A percentile compares a stretch with the other conserved stretches of the same genome.
Evolutionary conservation across 2,888 invertebrate species (phyloP).

Genomic region (Orthonychiurus folsomi): DNA sequence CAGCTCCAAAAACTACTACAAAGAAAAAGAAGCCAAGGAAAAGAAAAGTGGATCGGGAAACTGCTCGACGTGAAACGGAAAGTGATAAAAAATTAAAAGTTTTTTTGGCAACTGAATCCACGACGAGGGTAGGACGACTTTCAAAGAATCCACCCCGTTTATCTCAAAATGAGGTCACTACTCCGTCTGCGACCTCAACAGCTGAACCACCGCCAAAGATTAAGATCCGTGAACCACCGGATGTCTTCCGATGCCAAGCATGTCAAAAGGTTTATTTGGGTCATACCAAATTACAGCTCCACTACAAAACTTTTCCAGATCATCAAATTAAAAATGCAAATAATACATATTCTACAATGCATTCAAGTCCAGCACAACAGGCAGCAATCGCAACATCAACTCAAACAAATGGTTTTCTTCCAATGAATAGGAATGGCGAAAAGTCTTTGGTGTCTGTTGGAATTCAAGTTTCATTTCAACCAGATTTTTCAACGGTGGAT

Average conservation of each 20-base stretch:
- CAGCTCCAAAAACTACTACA: neutral
- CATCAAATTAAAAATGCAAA: slow-evolving; percentile 47
- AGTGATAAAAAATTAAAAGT: slow-evolving; percentile 20
- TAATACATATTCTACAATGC: neutral
- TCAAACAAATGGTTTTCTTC: slow-evolving; percentile 1
- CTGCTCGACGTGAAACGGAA: too few relatives aligned
- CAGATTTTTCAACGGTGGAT: neutral
- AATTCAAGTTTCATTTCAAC: neutral
- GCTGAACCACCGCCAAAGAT: slow-evolving; percentile 5
- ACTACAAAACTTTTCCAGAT: slow-evolving; percentile 55
- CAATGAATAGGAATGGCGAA: neutral
- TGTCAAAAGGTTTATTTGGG: slow-evolving; percentile 59
- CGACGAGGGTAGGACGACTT: slow-evolving; percentile 32
- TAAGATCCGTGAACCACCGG: slow-evolving; percentile 24
- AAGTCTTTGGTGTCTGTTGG: neutral
- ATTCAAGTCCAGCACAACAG: neutral
- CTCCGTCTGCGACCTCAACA: neutral
- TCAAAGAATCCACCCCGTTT: slow-evolving; percentile 16
- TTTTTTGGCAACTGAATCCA: slow-evolving; percentile 27
- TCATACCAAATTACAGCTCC: slow-evolving; percentile 52
- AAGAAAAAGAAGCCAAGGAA: neutral
- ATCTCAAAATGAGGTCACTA: neutral
- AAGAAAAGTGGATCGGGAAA: slow-evolving; percentile 1
- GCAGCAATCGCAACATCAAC: neutral
- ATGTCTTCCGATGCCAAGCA: slow-evolving; percentile 51